Conservation (phyloP, 2,113 vertebrate genomes). For the Oryzias melastigma region DNA sequence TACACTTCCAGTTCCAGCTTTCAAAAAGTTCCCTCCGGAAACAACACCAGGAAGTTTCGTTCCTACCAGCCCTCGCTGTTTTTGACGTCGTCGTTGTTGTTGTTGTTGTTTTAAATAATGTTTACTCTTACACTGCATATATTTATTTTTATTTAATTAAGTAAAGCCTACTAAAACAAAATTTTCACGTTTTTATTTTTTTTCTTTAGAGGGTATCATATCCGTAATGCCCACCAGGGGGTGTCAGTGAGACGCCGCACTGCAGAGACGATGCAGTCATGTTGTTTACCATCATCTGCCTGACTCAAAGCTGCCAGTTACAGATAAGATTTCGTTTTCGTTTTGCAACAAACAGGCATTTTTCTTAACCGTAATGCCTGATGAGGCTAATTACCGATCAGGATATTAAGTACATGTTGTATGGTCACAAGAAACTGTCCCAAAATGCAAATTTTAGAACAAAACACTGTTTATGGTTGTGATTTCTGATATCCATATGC, state of each 20-base stretch:
- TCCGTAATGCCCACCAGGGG: constrained; percentile 9
- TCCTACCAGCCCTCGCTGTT: neutral
- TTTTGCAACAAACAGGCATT: neutral
- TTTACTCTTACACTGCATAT: neutral
- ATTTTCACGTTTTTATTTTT: neutral
- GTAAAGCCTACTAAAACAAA: neutral
- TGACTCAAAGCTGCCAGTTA: neutral
- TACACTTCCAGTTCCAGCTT: constrained; percentile 7
- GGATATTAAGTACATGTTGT: neutral
- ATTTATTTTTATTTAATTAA: neutral
- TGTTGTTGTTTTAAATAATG: no score
- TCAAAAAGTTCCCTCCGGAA: constrained; percentile 35
- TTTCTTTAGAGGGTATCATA: neutral
- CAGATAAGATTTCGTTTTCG: neutral
- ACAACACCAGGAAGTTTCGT: constrained; percentile 21
- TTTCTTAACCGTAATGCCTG: neutral
- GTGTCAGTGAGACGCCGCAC: neutral
- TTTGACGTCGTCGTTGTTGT: no score
- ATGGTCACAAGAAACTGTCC: no score
- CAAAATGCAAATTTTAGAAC: no score
- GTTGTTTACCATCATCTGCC: constrained; percentile 21
- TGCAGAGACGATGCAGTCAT: neutral
- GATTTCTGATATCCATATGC: no score
- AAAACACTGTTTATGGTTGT: no score
- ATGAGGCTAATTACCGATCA: neutral